phyloP scores from a whole-genome alignment of 2,888 invertebrate genomes.

The Tanytarsus gracilentus region DNA sequence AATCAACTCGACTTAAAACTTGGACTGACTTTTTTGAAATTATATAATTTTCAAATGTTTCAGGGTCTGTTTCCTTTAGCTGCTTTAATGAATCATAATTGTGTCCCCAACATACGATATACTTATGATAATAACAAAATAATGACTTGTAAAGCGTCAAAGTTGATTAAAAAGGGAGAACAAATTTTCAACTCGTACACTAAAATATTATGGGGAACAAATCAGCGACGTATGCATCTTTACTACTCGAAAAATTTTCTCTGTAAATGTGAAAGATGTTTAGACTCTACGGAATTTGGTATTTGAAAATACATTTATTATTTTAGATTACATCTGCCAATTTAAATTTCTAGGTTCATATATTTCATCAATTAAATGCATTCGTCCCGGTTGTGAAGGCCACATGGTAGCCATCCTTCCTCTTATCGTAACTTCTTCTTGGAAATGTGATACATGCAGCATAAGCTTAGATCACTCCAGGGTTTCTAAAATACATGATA shows the following conservation, averaged over 20 bases:
- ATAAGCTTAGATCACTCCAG: slow-evolving; percentile 31
- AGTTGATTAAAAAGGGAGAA: slow-evolving; percentile 55
- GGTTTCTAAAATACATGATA: slow-evolving; percentile 9
- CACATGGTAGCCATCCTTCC: slow-evolving; percentile 50
- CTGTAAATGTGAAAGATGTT: slow-evolving; percentile 59
- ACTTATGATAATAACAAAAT: slow-evolving; percentile 52
- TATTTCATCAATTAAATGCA: slow-evolving; percentile 41
- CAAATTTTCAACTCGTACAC: slow-evolving; percentile 62
- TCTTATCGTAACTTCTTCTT: slow-evolving; percentile 49
- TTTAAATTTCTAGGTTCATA: too few species aligned
- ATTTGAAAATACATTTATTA: slow-evolving; percentile 46
- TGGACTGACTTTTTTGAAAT: slow-evolving; percentile 31
- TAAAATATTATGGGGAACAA: slow-evolving; percentile 61
- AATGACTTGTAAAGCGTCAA: slow-evolving; percentile 53
- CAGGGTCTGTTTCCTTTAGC: slow-evolving; percentile 59
- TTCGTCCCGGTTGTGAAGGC: slow-evolving; percentile 43
- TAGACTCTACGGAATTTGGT: slow-evolving; percentile 59
- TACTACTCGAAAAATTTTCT: slow-evolving; percentile 58
- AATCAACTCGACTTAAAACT: background rate
- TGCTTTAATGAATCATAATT: slow-evolving; percentile 63
- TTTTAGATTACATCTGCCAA: too few species aligned
- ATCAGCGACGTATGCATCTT: slow-evolving; percentile 55
- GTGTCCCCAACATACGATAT: slow-evolving; percentile 63
- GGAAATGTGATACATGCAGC: slow-evolving; percentile 58
- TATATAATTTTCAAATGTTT: slow-evolving; percentile 39